Base-by-base conservation (phyloP, 2,797 vertebrate genomes). In the Halcyon leucocephala region DNA sequence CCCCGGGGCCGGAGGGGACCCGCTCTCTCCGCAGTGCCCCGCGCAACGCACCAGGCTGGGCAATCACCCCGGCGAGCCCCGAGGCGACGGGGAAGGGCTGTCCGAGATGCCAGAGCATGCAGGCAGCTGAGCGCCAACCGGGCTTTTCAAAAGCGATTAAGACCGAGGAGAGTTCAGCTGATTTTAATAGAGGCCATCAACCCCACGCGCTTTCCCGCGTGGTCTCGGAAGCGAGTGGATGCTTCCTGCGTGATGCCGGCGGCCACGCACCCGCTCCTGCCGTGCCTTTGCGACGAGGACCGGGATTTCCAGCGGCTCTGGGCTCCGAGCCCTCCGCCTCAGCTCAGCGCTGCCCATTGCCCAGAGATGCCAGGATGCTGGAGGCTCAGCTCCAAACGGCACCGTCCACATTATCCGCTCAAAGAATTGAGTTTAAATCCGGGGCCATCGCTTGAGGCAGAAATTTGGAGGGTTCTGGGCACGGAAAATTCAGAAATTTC, bases 271-370 rank as follows among this genome's bases (percentile, higher is more conserved):
- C 79, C 2, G 0, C 65, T 33, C 29, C 72, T 60, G 35, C 35
- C 1, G 41, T 12, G 10, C 1, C 10, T 1, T 2, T 72, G 44
- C 2, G 6, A 31, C 0, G 0, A 46, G 49, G 62, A 44, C 15
- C 31, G 7, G 33, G 35, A 39, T 35, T 58, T 42, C 37, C 0
- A 0, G 12, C 0, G 0, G 67, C 42, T 66, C 52, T 6, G 25
- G 20, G 12, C 21, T 24, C 20, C 7, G 4, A 69, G 42, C 2
- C 41, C 28, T n/a, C 37, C 10, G 26, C 14, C 37, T 54, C 9
- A 48, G 39, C 29, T 20, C 64, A 44, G 17, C 42, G 16, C 18
- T 42, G 6, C 3, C 6, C 37, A 2, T 14, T 22, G 12, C 26
- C 41, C 19, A 7, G 16, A 21, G 31, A 21, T 12, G 8, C 0